A percentile compares a stretch with the other conserved stretches of the same genome.
phyloP scores from a whole-genome alignment of 2,113 vertebrate genomes.

The Tetrao urogallus region DNA sequence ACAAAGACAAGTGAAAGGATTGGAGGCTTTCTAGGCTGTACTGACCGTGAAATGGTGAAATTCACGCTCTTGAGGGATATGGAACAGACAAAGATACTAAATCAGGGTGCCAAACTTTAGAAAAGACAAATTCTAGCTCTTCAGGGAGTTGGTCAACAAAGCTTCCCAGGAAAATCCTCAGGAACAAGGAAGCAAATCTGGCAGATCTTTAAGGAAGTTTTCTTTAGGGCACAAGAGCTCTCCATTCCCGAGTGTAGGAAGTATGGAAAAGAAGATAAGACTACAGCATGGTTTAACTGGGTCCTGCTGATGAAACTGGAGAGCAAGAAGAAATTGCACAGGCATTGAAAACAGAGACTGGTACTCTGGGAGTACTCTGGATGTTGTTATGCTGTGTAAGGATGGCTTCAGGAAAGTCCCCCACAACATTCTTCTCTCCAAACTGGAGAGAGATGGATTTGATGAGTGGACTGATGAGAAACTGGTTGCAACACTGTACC shows the following conservation, averaged over 20 bases:
- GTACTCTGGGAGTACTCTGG: neutral
- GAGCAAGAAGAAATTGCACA: neutral
- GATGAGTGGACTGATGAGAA: too few species aligned
- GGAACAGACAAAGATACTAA: neutral
- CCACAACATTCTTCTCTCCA: neutral
- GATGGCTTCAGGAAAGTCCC: neutral
- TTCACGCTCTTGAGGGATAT: neutral
- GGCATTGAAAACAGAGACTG: neutral
- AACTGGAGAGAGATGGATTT: neutral
- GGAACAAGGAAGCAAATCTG: neutral
- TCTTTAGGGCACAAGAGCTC: neutral
- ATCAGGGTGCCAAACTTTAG: neutral
- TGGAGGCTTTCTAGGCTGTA: neutral
- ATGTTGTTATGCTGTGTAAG: neutral
- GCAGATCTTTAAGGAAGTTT: neutral
- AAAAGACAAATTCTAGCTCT: neutral
- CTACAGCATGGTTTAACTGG: neutral
- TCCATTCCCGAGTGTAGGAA: neutral
- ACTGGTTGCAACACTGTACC: too few species aligned
- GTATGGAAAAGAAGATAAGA: neutral
- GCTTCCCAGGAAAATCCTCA: neutral
- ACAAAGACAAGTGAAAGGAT: neutral
- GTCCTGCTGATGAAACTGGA: neutral
- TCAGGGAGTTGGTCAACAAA: neutral
- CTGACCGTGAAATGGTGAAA: neutral